Percentiles rank a stretch among this genome's conserved stretches.
Conservation (phyloP, 2,888 invertebrate genomes). For the Melanostoma scalare region DNA sequence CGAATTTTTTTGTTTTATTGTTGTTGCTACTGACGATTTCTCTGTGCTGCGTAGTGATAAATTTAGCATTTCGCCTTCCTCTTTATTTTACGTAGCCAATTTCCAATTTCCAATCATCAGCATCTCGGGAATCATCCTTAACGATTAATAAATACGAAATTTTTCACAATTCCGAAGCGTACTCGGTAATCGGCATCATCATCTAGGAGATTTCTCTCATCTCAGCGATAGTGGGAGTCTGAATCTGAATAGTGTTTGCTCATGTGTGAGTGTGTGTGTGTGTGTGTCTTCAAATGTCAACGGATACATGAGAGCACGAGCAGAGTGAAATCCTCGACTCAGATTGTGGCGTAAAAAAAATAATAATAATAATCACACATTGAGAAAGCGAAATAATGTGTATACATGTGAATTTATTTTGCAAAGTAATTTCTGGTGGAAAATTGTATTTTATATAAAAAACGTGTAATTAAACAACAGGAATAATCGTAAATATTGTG, state of each 20-base stretch:
- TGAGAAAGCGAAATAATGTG: constrained; percentile 1
- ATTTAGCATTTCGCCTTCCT: constrained; percentile 2
- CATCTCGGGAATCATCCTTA: background rate
- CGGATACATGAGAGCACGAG: constrained; percentile 17
- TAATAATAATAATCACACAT: background rate
- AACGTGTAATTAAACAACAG: background rate
- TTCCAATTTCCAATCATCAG: background rate
- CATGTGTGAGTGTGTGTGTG: no score
- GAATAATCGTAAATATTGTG: background rate
- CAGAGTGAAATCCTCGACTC: constrained; percentile 13
- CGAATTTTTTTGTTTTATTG: constrained; percentile 9
- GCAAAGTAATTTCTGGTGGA: constrained; percentile 4
- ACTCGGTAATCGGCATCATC: background rate
- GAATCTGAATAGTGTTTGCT: background rate
- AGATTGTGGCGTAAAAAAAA: constrained; percentile 11
- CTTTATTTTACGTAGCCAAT: background rate
- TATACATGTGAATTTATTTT: constrained; percentile 5
- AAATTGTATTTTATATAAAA: background rate
- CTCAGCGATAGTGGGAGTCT: background rate
- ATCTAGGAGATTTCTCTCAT: constrained; percentile 1
- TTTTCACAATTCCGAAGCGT: background rate
- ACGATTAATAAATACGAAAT: background rate
- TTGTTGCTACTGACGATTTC: background rate
- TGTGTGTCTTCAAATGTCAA: constrained; percentile 9
- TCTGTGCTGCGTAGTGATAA: constrained; percentile 27